These are phyloP conservation scores for Streblospio benedicti DNA, from an alignment of 1,140 invertebrate species.

Conservation along the genomic window DNA sequence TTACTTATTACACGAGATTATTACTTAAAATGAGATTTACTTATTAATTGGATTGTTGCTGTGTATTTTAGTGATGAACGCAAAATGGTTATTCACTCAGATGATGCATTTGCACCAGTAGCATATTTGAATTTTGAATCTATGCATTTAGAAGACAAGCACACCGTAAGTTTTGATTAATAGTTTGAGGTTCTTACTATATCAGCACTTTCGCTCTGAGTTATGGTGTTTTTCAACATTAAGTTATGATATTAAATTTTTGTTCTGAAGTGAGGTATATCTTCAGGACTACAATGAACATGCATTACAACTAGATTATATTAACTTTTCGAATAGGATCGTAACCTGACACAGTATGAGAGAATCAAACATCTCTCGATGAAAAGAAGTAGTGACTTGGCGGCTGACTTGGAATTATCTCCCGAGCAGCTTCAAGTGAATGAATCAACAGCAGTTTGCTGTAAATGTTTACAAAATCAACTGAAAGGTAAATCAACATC, in stretches of 20 bases:
- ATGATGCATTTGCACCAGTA: slow-evolving; percentile 84
- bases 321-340: not conserved
- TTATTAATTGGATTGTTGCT: too few species aligned
- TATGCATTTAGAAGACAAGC: slow-evolving; percentile 53
- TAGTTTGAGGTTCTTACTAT: not conserved
- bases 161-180: slow-evolving; percentile 14
- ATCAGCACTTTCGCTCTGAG: not conserved
- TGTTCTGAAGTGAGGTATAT: too few species aligned
- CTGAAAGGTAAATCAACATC: too few species aligned
- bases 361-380: slow-evolving; percentile 14
- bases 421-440: not conserved
- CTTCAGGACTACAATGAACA: too few species aligned
- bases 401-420: slow-evolving; percentile 10
- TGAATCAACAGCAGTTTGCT: not conserved
- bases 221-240: not conserved
- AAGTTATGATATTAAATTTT: too few species aligned
- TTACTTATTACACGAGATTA: too few species aligned
- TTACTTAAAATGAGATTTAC: too few species aligned
- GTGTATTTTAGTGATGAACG: slow-evolving; percentile 66
- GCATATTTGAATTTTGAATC: slow-evolving; percentile 82
- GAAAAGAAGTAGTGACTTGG: slow-evolving; percentile 12
- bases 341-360: not conserved
- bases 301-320: too few species aligned
- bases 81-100: slow-evolving; percentile 77
- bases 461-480: too few species aligned